Evolutionary conservation across 2,797 vertebrate genomes (phyloP), one percentile per base, ranked within the genome.

Genomic region (Dicrostonyx torquatus): DNA sequence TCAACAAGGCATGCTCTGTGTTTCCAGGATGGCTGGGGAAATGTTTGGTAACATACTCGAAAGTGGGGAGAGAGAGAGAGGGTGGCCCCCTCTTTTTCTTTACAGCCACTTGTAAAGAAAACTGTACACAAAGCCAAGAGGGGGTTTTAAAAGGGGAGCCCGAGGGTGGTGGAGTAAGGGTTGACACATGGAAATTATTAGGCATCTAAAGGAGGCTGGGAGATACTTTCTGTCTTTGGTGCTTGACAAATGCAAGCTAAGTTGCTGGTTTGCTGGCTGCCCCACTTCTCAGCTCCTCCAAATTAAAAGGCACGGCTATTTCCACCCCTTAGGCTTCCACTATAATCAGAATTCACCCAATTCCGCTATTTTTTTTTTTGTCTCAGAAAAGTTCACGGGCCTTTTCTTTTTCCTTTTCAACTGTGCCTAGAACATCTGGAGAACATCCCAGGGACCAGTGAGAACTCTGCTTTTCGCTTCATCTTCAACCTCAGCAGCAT

Each of bases 401-500:
- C 87, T 91, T 78, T 91, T 96, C 94, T 60, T 87, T 86, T 50
- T 53, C 5, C 55, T 43, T 90, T 53, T 92, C 73, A 5, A 96
- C 94, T 92, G 89, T 97, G 93, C 95, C 55, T 95, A 99, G 99
- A 99, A 98, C 99, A 99, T 98, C 98, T 99, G 99, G 98, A 98
- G 97, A 97, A 62, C 83, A 64, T 98, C 48, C 98, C 98, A 90
- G 98, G 98, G 93, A 97, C 97, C 91, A 96, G 97, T 40, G 97
- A 97, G 75, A 98, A 97, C 1, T 96, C 98, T 22, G 98, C 98
- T 95, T 97, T 99, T 75, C 99, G 99, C 96, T 99, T 99, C 98
- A 97, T 99, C 97, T 99, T 99, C 98, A 99, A 99, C 99, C 99
- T 99, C 98, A 99, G 99, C 99, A 99, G 99, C 98, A 99, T 99